These are phyloP conservation scores for Diceros bicornis DNA, from an alignment of 2,797 vertebrate genomes.

Conservation along the genomic window DNA sequence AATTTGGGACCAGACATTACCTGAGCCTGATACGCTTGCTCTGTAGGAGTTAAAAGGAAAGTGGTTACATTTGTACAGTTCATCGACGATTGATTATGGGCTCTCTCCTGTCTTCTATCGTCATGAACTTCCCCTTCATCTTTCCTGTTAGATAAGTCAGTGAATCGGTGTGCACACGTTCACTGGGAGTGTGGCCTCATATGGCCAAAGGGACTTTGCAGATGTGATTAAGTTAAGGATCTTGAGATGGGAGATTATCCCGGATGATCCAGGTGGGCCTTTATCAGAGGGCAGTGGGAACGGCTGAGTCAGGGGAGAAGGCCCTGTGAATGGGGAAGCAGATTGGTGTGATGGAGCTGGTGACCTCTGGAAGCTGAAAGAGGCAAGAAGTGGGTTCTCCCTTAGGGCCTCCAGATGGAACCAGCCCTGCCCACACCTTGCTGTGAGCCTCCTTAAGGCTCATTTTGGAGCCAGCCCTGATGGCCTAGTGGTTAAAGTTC, in stretches of 20 bases:
- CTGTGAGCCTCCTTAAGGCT: background rate
- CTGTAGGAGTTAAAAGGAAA: background rate
- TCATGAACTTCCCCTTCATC: background rate
- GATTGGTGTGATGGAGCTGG: fast-evolving
- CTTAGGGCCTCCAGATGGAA: background rate
- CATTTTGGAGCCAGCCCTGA: too few species aligned
- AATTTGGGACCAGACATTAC: background rate
- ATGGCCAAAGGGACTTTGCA: background rate
- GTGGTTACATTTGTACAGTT: fast-evolving
- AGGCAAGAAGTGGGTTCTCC: background rate
- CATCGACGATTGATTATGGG: fast-evolving
- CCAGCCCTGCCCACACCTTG: background rate
- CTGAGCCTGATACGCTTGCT: background rate
- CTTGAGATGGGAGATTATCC: background rate
- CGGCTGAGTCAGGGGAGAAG: background rate
- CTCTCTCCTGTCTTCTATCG: fast-evolving
- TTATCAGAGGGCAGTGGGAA: background rate
- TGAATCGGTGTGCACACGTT: fast-evolving
- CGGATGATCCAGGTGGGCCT: fast-evolving
- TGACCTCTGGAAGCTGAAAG: background rate
- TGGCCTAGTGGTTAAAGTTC: too few species aligned
- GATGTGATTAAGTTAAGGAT: background rate
- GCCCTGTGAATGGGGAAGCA: background rate
- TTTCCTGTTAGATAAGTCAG: fast-evolving
- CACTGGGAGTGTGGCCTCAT: fast-evolving